phyloP scores from a whole-genome alignment of 2,113 vertebrate genomes.

The Nipponia nippon region DNA sequence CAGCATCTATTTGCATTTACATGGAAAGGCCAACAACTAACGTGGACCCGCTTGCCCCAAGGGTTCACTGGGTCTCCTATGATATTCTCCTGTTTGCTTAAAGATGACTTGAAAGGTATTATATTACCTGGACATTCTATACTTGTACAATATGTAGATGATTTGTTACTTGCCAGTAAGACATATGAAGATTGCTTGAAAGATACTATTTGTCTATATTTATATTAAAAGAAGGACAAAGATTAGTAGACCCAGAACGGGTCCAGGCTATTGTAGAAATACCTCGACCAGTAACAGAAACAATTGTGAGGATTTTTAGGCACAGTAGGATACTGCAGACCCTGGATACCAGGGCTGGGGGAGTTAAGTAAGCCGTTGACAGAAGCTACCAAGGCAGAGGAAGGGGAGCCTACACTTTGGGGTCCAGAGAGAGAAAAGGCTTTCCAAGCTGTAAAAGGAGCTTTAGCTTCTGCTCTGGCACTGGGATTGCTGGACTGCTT shows the following conservation, averaged over 20 bases:
- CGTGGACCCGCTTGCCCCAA: not conserved
- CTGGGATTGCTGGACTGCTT: not conserved
- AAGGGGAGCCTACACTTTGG: not conserved
- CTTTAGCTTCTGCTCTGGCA: not conserved
- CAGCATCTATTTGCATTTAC: not conserved
- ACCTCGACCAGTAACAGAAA: not conserved
- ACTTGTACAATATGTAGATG: not conserved
- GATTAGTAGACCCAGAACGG: not conserved
- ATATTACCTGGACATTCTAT: not conserved
- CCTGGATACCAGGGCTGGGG: too few relatives aligned
- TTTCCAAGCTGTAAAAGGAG: not conserved
- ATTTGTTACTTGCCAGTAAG: not conserved
- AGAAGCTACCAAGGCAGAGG: not conserved
- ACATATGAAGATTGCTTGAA: not conserved
- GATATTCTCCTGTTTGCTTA: not conserved
- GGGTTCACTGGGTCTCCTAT: not conserved
- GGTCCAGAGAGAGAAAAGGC: not conserved
- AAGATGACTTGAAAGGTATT: not conserved
- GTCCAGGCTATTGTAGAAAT: not conserved
- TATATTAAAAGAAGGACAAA: not conserved
- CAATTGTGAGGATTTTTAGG: not conserved
- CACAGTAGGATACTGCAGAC: not conserved
- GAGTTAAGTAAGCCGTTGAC: not conserved
- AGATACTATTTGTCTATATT: not conserved
- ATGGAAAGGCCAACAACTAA: not conserved